These are phyloP conservation scores for Drosophila biarmipes DNA, from an alignment of 1,140 invertebrate species.

Conservation along the genomic window DNA sequence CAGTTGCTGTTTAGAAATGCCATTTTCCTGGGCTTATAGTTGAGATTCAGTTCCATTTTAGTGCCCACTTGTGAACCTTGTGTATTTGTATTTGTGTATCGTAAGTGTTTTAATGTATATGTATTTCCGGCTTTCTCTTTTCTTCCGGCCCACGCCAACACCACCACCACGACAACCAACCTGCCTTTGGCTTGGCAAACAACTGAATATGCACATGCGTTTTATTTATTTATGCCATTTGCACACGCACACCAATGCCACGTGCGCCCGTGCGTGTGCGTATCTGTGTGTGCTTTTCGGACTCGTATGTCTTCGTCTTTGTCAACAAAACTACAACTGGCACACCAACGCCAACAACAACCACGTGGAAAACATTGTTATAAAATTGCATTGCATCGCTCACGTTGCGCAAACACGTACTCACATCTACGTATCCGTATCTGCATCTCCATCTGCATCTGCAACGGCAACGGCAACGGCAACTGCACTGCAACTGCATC, in stretches of 20 bases:
- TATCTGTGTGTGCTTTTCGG: conserved; percentile 44
- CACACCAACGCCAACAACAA: conserved; percentile 42
- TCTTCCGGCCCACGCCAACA: conserved; percentile 5
- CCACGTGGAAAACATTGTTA: conserved; percentile 80
- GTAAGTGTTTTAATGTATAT: conserved; percentile 78
- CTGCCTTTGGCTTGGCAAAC: conserved; percentile 44
- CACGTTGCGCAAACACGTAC: conserved; percentile 80
- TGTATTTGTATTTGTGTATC: conserved; percentile 39
- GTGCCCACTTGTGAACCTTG: conserved; percentile 48
- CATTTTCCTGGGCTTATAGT: conserved; percentile 25
- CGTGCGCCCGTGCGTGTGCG: conserved; percentile 6
- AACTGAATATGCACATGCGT: conserved; percentile 67
- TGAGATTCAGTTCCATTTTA: conserved; percentile 39
- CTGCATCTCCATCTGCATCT: conserved; percentile 30
- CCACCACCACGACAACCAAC: not conserved
- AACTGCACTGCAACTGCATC: conserved; percentile 18
- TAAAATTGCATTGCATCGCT: conserved; percentile 82
- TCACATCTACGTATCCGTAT: conserved; percentile 42
- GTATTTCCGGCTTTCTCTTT: conserved; percentile 65
- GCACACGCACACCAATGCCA: conserved; percentile 52
- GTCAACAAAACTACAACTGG: conserved; percentile 75
- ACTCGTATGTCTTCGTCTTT: conserved; percentile 81
- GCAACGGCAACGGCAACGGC: conserved; percentile 14
- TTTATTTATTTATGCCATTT: conserved; percentile 82
- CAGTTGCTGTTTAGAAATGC: conserved; percentile 18